Evolutionary conservation across 2,113 vertebrate species (phyloP), one percentile per base, ranked within the genome.

Genomic region (Cebus imitator): DNA sequence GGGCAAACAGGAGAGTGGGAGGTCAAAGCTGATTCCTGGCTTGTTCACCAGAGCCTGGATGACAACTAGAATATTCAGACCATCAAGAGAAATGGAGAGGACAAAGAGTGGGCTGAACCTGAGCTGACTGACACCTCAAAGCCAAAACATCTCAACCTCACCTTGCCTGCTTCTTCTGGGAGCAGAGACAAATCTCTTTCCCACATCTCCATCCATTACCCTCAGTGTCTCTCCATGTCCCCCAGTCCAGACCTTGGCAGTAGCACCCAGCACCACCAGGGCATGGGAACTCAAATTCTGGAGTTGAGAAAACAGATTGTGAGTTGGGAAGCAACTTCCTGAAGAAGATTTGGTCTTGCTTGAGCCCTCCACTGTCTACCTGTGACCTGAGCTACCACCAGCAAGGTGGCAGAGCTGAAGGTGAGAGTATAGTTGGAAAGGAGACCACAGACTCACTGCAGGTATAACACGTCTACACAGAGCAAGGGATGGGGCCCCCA

Each of bases 161-260:
- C 52, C 27, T 43, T 0, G 0, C 0, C 70, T n/a, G 45, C 48
- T 27, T 20, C 43, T 17, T n/a, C 32, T 32, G 55, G 50, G 64
- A 52, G 21, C 40, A 70, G 64, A 48, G 35, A 40, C 6, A 6
- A 0, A 21, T 32, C 27, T 18, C n/a, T n/a, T 45, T 5, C 18
- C 23, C 23, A 43, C 32, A 0, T 11, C 20, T 25, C 1, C 6
- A 13, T 1, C 25, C 45, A 3, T 58, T 40, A 30, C 25, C 18
- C 30, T 52, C 78, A 25, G 0, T 0, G 20, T 1, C 7, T 5
- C n/a, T 5, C 20, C 16, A 8, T 0, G 76, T 13, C 40, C 37
- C 52, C 70, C 5, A 13, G 14, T n/a, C 40, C 43, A 18, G 48
- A 55, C 12, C n/a, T 86, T 8, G 5, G 11, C 5, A 5, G 6